A percentile compares a stretch with the other conserved stretches of the same genome.
phyloP scores from a whole-genome alignment of 2,113 vertebrate species.

The Nycticryphes semicollaris region DNA sequence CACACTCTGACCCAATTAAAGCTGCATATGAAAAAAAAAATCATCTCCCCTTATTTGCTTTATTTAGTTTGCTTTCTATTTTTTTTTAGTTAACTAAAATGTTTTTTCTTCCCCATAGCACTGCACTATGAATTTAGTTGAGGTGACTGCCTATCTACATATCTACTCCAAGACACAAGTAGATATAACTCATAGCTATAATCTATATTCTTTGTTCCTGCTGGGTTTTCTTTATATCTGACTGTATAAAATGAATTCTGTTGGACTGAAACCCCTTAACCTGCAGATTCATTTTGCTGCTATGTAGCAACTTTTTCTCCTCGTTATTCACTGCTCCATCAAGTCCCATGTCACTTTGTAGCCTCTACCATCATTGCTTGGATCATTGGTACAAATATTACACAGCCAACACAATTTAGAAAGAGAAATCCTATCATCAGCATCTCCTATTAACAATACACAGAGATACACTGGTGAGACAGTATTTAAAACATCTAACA shows the following conservation, averaged over 20 bases:
- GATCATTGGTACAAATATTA: not conserved
- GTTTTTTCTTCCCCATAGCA: not conserved
- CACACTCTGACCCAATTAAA: not conserved
- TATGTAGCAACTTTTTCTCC: not conserved
- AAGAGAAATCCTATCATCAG: not conserved
- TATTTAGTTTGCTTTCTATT: not conserved
- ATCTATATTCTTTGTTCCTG: not conserved
- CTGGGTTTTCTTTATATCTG: not conserved
- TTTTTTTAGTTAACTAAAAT: not conserved
- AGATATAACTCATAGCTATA: not conserved
- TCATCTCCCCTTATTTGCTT: not conserved
- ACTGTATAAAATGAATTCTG: not conserved
- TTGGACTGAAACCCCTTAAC: not conserved
- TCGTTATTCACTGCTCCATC: not conserved
- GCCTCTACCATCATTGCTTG: not conserved
- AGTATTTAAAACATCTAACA: not conserved
- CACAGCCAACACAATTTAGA: not conserved
- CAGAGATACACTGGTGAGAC: not conserved
- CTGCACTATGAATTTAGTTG: not conserved
- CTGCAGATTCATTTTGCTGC: not conserved
- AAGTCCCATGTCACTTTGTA: not conserved
- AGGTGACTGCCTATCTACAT: not conserved
- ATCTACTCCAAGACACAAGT: not conserved
- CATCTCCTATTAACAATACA: not conserved
- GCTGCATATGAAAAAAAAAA: not conserved